Evolutionary conservation across 2,888 invertebrate species (phyloP), one percentile per base, ranked within the genome.

Genomic region (Polydrusus cervinus): DNA sequence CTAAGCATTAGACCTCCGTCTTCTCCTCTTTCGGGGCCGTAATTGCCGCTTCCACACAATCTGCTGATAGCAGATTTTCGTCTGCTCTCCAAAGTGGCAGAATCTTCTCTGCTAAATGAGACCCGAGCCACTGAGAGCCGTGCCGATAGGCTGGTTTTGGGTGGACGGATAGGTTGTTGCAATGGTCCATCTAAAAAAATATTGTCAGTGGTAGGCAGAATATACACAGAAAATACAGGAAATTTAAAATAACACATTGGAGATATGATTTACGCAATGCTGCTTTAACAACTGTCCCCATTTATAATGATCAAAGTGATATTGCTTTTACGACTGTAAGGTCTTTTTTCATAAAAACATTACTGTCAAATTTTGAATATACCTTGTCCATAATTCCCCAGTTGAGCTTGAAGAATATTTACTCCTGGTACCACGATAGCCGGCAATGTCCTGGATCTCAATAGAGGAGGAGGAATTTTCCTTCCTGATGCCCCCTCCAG

Each of bases 341-440:
- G n/a, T n/a, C n/a, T n/a, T n/a, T n/a, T n/a, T n/a, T n/a, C n/a
- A n/a, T n/a, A n/a, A n/a, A n/a, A n/a, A n/a, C n/a, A n/a, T 30
- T 30, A 30, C 30, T 30, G 7, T 30, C 7, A 30, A 30, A 30
- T 30, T 30, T 7, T 5, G 7, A 34, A 1, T 8, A 82, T 81
- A 89, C 90, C 90, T 86, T 88, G 88, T 82, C 91, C 89, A 79
- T 90, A 89, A 70, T 93, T 92, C 83, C 95, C 95, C 81, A 95
- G 91, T 88, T 95, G 94, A 71, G 95, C 93, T 79, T 95, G 94
- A 38, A 95, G 90, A 81, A 95, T 94, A 81, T 90, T 93, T 83
- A 96, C 91, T 66, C 95, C 95, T 0, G 96, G 96, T 51, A 94
- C 94, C 57, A 96, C 93, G 85, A 96, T 96, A 78, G 96, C 95